Evolutionary conservation across 2,113 vertebrate genomes (phyloP), one percentile per base, ranked within the genome.

Genomic region (Scophthalmus maximus): DNA sequence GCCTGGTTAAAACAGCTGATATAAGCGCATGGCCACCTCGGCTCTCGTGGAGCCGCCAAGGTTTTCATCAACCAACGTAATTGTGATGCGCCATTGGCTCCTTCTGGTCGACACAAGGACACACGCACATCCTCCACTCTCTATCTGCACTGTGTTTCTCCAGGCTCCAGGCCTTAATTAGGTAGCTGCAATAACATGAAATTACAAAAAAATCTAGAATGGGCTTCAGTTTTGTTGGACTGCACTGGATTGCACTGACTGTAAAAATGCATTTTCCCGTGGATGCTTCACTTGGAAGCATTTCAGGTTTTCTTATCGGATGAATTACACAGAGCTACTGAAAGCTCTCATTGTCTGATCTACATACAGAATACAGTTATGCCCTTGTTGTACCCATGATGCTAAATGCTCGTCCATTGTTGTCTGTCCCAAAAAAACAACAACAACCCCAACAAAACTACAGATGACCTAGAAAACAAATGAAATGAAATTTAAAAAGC

Each of bases 291-390:
- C n/a, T n/a, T n/a, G n/a, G n/a, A n/a, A n/a, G n/a, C n/a, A n/a
- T n/a, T n/a, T n/a, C 18, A 44, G 15, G 22, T 22, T 80, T 62
- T 53, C 10, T 44, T 75, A 53, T 32, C 26, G 30, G 46, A 53
- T 52, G 0, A 44, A 65, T 4, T n/a, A 38, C 23, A 15, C 27
- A 25, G 17, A 26, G 18, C 11, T 26, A 4, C 22, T 82, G 50
- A 88, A 89, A 77, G 83, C 76, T 76, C 29, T 57, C 79, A 80
- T 84, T 92, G 83, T 87, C 34, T 76, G 27, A 42, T 8, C 40
- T 30, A 17, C 30, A 34, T 52, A 51, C 29, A 38, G 55, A 44
- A 64, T 63, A 87, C 81, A 91, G 74, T 68, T 57, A 2, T 59
- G 78, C 79, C 64, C n/a, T n/a, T n/a, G n/a, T 88, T 83, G 78